phyloP scores from a whole-genome alignment of 2,113 vertebrate genomes.

The Pedionomus torquatus region DNA sequence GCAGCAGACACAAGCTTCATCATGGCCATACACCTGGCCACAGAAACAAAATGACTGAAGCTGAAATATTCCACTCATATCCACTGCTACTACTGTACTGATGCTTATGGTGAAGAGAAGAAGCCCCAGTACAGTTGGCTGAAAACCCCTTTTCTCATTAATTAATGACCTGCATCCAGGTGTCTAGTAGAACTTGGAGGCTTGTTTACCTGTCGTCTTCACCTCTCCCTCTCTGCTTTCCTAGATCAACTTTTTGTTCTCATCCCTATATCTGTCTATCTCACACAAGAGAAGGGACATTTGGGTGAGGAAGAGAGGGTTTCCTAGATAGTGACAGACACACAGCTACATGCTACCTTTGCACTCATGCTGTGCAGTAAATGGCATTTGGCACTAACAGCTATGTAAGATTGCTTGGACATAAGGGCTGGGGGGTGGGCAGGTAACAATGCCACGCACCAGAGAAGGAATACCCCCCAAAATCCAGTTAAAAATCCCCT shows the following conservation, averaged over 20 bases:
- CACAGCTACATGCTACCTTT: not conserved
- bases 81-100: not conserved
- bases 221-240: not conserved
- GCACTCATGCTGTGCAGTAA: not conserved
- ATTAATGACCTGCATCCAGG: not conserved
- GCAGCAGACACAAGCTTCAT: not conserved
- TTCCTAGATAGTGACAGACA: not conserved
- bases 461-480: not conserved
- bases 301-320: not conserved
- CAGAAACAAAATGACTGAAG: not conserved
- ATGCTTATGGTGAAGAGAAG: not conserved
- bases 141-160: not conserved
- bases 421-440: not conserved
- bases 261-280: not conserved
- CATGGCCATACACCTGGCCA: not conserved
- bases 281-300: not conserved
- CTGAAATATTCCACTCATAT: not conserved
- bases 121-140: not conserved
- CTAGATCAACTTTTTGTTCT: not conserved
- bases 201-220: not conserved
- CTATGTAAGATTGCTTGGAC: not conserved
- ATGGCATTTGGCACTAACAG: not conserved
- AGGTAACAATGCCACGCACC: not conserved
- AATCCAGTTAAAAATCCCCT: not conserved
- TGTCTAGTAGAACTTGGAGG: not conserved